These are phyloP conservation scores for Syngnathus acus DNA, from an alignment of 2,797 vertebrate species.

Conservation along the genomic window DNA sequence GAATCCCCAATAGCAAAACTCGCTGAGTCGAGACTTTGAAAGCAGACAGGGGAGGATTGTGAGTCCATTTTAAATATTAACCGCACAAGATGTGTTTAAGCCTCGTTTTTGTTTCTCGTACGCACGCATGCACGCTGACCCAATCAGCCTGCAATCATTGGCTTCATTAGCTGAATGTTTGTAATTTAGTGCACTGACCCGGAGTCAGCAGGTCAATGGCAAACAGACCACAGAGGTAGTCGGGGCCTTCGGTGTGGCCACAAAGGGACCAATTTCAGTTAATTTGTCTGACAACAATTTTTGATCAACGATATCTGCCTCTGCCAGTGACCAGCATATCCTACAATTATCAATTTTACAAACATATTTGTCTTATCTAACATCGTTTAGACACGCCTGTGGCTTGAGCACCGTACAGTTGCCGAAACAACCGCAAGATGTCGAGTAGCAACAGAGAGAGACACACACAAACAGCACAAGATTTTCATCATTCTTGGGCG, in stretches of 20 bases:
- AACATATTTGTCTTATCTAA: too few species aligned
- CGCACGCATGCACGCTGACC: constrained; percentile 16
- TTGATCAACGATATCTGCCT: background rate
- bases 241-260: background rate
- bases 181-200: constrained; percentile 54
- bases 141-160: constrained; percentile 58
- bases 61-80: too few species aligned
- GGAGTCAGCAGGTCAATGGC: constrained; percentile 58
- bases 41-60: too few species aligned
- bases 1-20: background rate
- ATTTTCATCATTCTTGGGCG: constrained; percentile 42
- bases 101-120: constrained; percentile 33
- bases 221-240: constrained; percentile 47
- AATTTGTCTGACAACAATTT: background rate
- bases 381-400: too few species aligned
- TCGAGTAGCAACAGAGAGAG: too few species aligned
- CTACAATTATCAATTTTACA: too few species aligned
- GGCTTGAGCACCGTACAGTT: too few species aligned
- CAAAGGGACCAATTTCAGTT: background rate
- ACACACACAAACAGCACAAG: constrained; percentile 21
- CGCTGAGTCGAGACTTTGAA: too few species aligned
- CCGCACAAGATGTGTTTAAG: background rate
- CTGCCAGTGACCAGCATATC: too few species aligned
- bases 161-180: constrained; percentile 66
- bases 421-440: too few species aligned